Conservation (phyloP, 2,113 vertebrate species). For the Pangasianodon gigas region DNA sequence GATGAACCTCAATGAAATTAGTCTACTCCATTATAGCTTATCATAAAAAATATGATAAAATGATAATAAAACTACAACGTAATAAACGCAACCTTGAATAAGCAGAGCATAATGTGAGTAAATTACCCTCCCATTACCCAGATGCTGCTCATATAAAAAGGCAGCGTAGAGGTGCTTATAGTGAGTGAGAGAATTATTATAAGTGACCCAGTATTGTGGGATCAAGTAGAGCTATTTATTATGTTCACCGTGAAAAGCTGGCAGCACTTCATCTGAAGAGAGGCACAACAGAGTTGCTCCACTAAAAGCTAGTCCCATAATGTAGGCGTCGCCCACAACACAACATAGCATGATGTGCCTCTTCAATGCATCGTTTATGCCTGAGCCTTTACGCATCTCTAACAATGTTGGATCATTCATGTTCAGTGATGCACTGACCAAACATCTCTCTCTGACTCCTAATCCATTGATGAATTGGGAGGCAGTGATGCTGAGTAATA, state of each 20-base stretch:
- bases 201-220: slow-evolving; percentile 22
- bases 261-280: slow-evolving; percentile 28
- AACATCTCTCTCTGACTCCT: background rate
- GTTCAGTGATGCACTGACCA: background rate
- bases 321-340: slow-evolving; percentile 16
- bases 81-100: slow-evolving; percentile 33
- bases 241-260: slow-evolving; percentile 17
- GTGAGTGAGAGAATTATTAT: slow-evolving; percentile 37
- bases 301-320: slow-evolving; percentile 6
- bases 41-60: slow-evolving; percentile 9
- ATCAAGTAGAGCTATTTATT: slow-evolving; percentile 53
- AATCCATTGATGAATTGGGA: background rate
- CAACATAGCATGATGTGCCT: background rate
- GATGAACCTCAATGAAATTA: background rate
- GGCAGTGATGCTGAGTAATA: slow-evolving; percentile 6
- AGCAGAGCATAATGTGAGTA: slow-evolving; percentile 23
- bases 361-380: background rate
- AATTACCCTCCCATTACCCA: slow-evolving; percentile 40
- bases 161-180: background rate
- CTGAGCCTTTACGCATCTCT: background rate
- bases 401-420: background rate
- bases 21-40: background rate
- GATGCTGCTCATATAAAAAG: slow-evolving; percentile 34
- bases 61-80: slow-evolving; percentile 6
- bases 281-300: background rate